phyloP scores from a whole-genome alignment of 2,797 vertebrate genomes.

The Taeniopygia guttata region DNA sequence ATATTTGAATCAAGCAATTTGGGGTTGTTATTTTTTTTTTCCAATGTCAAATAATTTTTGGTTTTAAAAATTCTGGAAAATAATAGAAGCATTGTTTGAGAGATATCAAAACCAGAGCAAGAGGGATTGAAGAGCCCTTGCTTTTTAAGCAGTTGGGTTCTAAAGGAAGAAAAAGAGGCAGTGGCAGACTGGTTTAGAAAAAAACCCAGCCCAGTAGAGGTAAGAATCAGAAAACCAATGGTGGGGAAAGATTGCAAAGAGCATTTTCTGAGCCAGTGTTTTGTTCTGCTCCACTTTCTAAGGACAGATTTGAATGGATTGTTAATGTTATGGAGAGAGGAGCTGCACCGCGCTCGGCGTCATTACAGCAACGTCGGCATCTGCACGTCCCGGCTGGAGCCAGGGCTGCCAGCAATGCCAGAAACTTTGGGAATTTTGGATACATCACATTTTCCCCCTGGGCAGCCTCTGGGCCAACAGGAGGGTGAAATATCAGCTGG shows the following conservation, averaged over 20 bases:
- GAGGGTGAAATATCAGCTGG: background rate
- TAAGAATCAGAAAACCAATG: background rate
- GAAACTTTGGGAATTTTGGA: background rate
- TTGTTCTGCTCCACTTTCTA: background rate
- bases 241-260: background rate
- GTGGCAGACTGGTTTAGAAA: background rate
- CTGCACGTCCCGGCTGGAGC: background rate
- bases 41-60: background rate
- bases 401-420: background rate
- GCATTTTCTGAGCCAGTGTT: background rate
- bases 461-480: background rate
- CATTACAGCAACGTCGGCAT: background rate
- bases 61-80: background rate
- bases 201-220: background rate
- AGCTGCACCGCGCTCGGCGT: background rate
- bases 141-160: background rate
- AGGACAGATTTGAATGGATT: background rate
- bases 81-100: background rate
- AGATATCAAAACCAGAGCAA: background rate
- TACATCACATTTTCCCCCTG: background rate
- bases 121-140: background rate
- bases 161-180: background rate
- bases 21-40: fast-evolving
- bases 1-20: background rate
- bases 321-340: background rate